Evolutionary conservation across 2,888 invertebrate genomes (phyloP), one percentile per base, ranked within the genome.

Genomic region (Orthosia gothica): DNA sequence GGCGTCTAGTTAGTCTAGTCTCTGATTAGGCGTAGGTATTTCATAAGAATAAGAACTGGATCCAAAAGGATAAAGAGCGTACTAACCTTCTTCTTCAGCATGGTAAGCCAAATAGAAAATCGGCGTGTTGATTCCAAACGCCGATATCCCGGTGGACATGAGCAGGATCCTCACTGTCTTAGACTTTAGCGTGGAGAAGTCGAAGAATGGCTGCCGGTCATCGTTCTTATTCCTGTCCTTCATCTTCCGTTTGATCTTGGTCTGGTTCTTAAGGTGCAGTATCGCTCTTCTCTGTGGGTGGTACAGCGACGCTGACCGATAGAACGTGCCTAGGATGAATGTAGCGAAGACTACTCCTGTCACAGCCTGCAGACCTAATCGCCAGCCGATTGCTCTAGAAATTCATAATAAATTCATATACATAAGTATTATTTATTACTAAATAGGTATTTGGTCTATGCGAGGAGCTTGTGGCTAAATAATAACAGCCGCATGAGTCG

Each of bases 201-300:
- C 99, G 91, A 99, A 98, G 95, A 99, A 99, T 0, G 98, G 98
- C 57, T 98, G 98, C 81, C 98, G 97, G 88, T 98, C 98, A 87
- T 98, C 98, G 55, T 96, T 91, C 88, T 98, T 98, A 90, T 97
- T 98, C 90, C 98, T 98, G 91, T 98, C 98, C 92, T 98, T 98
- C 96, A 98, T 98, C 94, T 98, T 98, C 81, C 98, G 97, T 92
- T 98, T 98, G 89, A 97, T 97, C 87, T 97, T 97, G 87, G 93
- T 97, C 93, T 99, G 98, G 94, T 98, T 98, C 94, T 99, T 99
- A 89, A 99, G 97, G 93, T 99, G 99, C 58, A 99, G 97, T 88
- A 99, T 99, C 76, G 98, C 99, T 77, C 98, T 97, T 74, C 99
- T 94, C 92, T 99, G 98, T 0, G 99, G 99, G 92, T 99, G 99